Percentiles rank a stretch among this genome's conserved stretches.
Conservation (phyloP, 1,140 invertebrate species). For the Drosophila santomea region DNA sequence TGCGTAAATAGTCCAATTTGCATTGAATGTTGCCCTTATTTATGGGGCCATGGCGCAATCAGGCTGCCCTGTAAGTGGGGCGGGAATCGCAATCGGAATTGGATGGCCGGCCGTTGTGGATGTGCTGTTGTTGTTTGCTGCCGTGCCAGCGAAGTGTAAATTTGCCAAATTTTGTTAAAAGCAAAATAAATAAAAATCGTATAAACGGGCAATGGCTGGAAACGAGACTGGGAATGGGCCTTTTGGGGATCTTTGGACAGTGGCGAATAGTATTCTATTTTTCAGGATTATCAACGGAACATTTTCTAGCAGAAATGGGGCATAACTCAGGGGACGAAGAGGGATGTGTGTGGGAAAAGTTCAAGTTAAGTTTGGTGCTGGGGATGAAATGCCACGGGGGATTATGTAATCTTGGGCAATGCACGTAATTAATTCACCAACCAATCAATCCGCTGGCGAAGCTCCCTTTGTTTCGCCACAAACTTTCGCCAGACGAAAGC, state of each 20-base stretch:
- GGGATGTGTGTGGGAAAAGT: conserved; percentile 1
- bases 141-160: conserved; percentile 67
- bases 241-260: conserved; percentile 10
- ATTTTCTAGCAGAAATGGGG: conserved; percentile 49
- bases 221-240: conserved; percentile 35
- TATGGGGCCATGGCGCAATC: conserved; percentile 65
- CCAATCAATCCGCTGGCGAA: conserved; percentile 47
- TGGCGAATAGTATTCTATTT: conserved; percentile 12
- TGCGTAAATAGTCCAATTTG: conserved; percentile 83
- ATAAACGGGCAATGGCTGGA: conserved; percentile 31
- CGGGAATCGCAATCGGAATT: conserved; percentile 18
- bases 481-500: conserved; percentile 76
- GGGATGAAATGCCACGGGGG: conserved; percentile 26
- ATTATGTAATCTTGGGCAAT: conserved; percentile 47
- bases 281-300: conserved; percentile 55
- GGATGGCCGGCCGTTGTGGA: conserved; percentile 4
- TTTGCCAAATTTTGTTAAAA: conserved; percentile 78
- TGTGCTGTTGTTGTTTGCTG: conserved; percentile 27
- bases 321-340: conserved; percentile 10
- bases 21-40: conserved; percentile 79
- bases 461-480: conserved; percentile 54
- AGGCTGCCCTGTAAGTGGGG: conserved; percentile 22
- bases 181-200: conserved; percentile 68
- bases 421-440: conserved; percentile 52
- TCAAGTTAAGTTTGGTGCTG: conserved; percentile 7